phyloP scores from a whole-genome alignment of 1,140 invertebrate species.

The Saccostrea echinata region DNA sequence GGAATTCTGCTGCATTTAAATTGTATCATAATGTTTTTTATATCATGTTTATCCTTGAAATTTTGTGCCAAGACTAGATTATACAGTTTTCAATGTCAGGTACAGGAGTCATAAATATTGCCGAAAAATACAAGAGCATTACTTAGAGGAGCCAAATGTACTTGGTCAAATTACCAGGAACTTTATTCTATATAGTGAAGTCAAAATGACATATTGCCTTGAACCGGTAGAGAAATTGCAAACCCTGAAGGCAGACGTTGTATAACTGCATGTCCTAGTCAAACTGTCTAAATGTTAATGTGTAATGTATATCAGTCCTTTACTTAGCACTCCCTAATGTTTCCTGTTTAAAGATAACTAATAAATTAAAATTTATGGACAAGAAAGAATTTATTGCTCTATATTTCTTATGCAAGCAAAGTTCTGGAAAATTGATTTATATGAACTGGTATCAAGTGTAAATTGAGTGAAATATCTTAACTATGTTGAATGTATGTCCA shows the following conservation, averaged over 20 bases:
- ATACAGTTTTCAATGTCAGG: background rate
- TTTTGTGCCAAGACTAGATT: background rate
- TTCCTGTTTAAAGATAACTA: background rate
- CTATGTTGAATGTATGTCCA: background rate
- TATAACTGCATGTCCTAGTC: background rate
- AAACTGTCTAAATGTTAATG: background rate
- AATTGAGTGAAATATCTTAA: background rate
- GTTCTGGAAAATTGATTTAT: slow-evolving; percentile 6
- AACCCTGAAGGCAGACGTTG: background rate
- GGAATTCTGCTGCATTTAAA: background rate
- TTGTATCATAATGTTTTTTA: background rate
- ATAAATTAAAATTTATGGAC: background rate
- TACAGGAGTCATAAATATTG: background rate
- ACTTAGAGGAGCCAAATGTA: background rate
- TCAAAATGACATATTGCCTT: background rate
- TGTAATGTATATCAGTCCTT: background rate
- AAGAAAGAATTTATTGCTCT: background rate
- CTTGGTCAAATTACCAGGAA: too few relatives aligned
- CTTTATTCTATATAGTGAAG: too few relatives aligned
- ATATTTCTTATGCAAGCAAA: background rate
- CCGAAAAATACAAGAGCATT: background rate
- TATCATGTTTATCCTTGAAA: background rate
- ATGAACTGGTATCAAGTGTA: background rate
- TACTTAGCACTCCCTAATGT: background rate
- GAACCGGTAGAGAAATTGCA: background rate